Conservation (phyloP, 2,888 invertebrate species). For the Pyrocoelia pectoralis region DNA sequence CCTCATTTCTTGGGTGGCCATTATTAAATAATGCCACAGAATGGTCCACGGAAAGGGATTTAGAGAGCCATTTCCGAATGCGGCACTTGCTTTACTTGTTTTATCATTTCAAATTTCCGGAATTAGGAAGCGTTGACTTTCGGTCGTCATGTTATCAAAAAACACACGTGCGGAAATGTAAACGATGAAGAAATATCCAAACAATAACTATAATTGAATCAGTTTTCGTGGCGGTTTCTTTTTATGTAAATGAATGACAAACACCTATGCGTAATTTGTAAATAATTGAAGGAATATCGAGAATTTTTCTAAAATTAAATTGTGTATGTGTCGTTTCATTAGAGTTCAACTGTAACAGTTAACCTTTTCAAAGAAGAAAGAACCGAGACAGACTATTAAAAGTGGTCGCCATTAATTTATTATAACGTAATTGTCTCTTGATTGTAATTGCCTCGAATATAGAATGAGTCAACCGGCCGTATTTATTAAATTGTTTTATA, state of each 20-base stretch:
- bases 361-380: slow-evolving; percentile 22
- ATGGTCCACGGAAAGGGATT: no score
- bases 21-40: no score
- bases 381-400: slow-evolving; percentile 21
- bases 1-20: no score
- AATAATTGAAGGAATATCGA: neutral
- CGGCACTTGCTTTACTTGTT: no score
- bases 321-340: slow-evolving; percentile 5
- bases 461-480: slow-evolving; percentile 35
- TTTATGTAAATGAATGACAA: neutral
- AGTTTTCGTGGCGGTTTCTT: no score
- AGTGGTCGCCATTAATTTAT: slow-evolving; percentile 36
- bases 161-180: no score
- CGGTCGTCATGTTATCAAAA: no score
- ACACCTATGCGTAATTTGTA: neutral
- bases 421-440: slow-evolving; percentile 32
- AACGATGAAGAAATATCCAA: no score
- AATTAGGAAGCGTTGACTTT: no score
- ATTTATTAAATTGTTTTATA: slow-evolving; percentile 21
- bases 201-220: no score
- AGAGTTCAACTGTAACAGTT: slow-evolving; percentile 27
- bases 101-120: no score
- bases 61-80: no score
- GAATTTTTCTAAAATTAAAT: slow-evolving; percentile 24
- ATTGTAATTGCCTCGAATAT: slow-evolving; percentile 26